phyloP scores from a whole-genome alignment of 2,113 vertebrate species.

The Mellivora capensis region DNA sequence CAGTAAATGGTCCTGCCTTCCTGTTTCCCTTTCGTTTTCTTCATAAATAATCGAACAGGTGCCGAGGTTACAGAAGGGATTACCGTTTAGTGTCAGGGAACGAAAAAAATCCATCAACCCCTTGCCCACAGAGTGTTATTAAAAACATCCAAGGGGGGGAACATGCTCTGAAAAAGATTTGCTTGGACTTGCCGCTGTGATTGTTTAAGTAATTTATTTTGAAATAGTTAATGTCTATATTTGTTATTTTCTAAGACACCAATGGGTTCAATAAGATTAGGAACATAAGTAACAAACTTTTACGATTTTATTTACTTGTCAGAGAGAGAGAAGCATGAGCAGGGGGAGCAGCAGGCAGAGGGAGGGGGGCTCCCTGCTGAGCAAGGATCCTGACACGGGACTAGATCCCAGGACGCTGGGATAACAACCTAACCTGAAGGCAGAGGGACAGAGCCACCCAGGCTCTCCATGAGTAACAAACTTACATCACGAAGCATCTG shows the following conservation, averaged over 20 bases:
- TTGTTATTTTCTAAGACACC: neutral
- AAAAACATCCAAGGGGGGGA: neutral
- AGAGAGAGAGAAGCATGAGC: too few species aligned
- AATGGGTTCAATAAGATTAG: neutral
- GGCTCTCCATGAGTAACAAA: neutral
- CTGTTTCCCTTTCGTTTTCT: neutral
- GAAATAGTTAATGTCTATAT: neutral
- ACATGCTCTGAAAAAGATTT: neutral
- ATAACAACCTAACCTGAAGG: fast-evolving
- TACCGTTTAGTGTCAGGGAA: neutral
- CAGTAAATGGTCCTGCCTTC: neutral
- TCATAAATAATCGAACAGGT: neutral
- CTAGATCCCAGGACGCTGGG: too few species aligned
- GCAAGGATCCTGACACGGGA: too few species aligned
- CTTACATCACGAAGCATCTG: neutral
- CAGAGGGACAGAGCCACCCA: fast-evolving
- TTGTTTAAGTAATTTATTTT: neutral
- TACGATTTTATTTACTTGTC: too few species aligned
- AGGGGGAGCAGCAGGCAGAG: too few species aligned
- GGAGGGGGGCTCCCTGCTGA: too few species aligned
- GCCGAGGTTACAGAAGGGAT: neutral
- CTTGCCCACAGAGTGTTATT: neutral
- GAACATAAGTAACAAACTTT: neutral
- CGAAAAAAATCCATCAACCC: neutral
- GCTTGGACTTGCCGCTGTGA: neutral